phyloP scores from a whole-genome alignment of 2,797 vertebrate species.

The Neopelma chrysocephalum region DNA sequence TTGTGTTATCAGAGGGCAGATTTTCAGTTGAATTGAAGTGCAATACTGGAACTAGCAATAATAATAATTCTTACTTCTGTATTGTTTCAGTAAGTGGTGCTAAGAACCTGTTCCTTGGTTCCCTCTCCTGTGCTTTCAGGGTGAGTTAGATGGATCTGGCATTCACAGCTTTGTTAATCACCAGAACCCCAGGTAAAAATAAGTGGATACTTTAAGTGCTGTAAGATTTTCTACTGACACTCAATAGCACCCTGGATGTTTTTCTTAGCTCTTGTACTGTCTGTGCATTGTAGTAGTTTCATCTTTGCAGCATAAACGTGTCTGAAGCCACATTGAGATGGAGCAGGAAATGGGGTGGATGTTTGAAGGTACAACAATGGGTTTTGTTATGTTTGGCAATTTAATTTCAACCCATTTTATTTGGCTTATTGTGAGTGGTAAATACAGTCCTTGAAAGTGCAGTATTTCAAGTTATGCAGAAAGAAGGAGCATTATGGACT shows the following conservation, averaged over 20 bases:
- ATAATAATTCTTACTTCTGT: slow-evolving; percentile 45
- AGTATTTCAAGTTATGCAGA: not conserved
- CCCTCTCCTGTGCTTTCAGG: slow-evolving; percentile 16
- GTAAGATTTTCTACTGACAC: slow-evolving; percentile 35
- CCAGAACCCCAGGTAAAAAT: slow-evolving; percentile 50
- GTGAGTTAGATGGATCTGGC: slow-evolving; percentile 20
- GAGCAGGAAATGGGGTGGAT: not conserved
- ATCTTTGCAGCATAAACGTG: not conserved
- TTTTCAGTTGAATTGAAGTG: slow-evolving; percentile 24
- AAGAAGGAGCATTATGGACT: not conserved
- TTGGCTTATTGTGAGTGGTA: not conserved
- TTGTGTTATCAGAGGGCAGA: slow-evolving; percentile 14
- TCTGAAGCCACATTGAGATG: not conserved
- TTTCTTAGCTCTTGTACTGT: not conserved
- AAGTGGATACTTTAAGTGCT: slow-evolving; percentile 23
- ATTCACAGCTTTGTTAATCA: slow-evolving; percentile 54
- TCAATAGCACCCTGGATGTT: slow-evolving; percentile 42
- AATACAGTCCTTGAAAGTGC: not conserved
- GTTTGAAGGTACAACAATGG: not conserved
- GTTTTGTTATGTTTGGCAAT: not conserved
- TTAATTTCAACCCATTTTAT: not conserved
- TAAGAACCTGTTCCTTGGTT: slow-evolving; percentile 2
- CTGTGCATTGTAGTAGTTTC: not conserved
- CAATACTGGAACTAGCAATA: slow-evolving; percentile 3
- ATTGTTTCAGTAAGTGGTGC: slow-evolving; percentile 47